Evolutionary conservation across 2,888 invertebrate genomes (phyloP), one percentile per base, ranked within the genome.

Genomic region (Trissolcus japonicus): DNA sequence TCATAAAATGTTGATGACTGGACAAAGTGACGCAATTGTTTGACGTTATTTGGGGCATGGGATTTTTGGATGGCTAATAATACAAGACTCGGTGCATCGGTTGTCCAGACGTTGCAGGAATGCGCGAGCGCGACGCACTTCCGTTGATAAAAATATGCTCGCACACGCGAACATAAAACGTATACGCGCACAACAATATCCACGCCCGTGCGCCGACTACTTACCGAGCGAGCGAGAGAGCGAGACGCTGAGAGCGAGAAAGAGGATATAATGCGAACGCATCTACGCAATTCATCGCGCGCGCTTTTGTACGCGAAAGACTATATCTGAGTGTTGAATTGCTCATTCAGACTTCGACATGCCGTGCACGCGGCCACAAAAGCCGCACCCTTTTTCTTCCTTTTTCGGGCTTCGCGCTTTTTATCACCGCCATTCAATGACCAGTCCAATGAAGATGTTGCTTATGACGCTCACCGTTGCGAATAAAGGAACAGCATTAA

Each of bases 81-180:
- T 69, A 69, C 9, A 25, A 25, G 17, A 16, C 48, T n/a, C 48
- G 48, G 46, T 75, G 78, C 80, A 78, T 80, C 76, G 71, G 77
- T 82, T 85, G 81, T 85, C 85, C 84, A 85, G 84, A 71, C 81
- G 73, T 63, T 72, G 79, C 75, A 82, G 84, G 86, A 88, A 88
- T 87, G 87, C 84, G 84, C 84, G 82, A 86, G 86, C 84, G 85
- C 87, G 85, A 87, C 88, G 88, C 88, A 87, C 87, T 88, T 88
- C 88, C 88, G 88, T 87, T 86, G 88, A 88, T 88, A 88, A 88
- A 88, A 88, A 88, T 88, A 88, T 85, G 82, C 85, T 82, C 81
- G 62, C 85, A 82, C 81, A 68, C 67, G 56, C 59, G 57, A 81
- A 86, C 54, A 60, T 82, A 85, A 82, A 82, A 84, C 84, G 83